These are phyloP conservation scores for Prunella fulvescens DNA, from an alignment of 2,113 vertebrate genomes.

Conservation along the genomic window DNA sequence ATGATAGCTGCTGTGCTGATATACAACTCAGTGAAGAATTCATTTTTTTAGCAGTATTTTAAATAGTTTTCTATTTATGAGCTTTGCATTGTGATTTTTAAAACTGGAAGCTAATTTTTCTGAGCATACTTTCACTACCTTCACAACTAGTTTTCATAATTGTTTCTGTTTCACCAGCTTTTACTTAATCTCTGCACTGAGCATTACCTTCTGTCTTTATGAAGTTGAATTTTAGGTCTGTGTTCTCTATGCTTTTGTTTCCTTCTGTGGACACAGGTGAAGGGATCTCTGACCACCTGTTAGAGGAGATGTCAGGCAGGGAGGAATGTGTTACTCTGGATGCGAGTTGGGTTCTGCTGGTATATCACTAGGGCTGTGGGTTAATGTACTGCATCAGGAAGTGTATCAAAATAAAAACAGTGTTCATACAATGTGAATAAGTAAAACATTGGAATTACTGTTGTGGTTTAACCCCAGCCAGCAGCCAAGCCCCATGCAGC, in stretches of 20 bases:
- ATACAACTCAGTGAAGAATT: background rate
- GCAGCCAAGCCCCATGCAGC: background rate
- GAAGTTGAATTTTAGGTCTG: background rate
- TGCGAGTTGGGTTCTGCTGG: background rate
- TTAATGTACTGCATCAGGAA: background rate
- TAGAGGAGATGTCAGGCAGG: background rate
- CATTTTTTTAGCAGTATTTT: background rate
- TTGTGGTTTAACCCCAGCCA: background rate
- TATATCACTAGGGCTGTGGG: fast-evolving
- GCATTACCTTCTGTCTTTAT: background rate
- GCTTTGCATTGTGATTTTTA: background rate
- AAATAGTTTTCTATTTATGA: background rate
- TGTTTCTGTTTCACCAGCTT: background rate
- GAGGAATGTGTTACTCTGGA: fast-evolving
- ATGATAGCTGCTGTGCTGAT: background rate
- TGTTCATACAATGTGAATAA: background rate
- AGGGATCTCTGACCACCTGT: background rate
- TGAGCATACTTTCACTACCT: background rate
- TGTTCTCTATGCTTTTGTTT: background rate
- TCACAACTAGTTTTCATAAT: background rate
- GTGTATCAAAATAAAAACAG: background rate
- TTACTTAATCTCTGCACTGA: background rate
- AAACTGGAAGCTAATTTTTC: background rate
- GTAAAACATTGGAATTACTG: background rate
- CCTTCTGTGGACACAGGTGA: background rate